phyloP scores from a whole-genome alignment of 1,140 invertebrate species.

The Zelostemma sp. region DNA sequence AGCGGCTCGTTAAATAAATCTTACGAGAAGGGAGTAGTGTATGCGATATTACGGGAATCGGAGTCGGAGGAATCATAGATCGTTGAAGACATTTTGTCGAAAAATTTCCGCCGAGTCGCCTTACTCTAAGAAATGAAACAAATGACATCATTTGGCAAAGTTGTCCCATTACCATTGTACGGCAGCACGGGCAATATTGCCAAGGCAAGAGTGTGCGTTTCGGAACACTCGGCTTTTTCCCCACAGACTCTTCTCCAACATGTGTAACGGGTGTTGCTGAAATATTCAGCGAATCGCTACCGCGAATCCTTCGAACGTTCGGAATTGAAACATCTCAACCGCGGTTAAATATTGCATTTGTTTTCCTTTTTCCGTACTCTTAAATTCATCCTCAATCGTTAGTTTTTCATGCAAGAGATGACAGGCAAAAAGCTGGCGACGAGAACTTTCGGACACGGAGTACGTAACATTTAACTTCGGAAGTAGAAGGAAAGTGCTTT shows the following conservation, averaged over 20 bases:
- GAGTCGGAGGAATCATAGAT: not conserved
- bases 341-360: too few species aligned
- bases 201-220: conserved; percentile 10
- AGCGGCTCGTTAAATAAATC: too few species aligned
- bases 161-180: conserved; percentile 53
- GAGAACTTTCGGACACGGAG: not conserved
- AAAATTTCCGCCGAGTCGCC: conserved; percentile 47
- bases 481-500: conserved; percentile 45
- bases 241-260: not conserved
- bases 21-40: not conserved
- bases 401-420: too few species aligned
- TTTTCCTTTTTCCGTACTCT: too few species aligned
- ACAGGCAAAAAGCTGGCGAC: too few species aligned
- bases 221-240: conserved; percentile 53
- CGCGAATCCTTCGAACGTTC: too few species aligned
- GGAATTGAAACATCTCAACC: too few species aligned
- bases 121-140: conserved; percentile 61
- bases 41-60: not conserved
- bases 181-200: conserved; percentile 19
- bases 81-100: conserved; percentile 45
- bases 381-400: too few species aligned
- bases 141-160: conserved; percentile 66
- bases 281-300: too few species aligned
- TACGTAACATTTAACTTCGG: not conserved
- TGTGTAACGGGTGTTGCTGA: conserved; percentile 1